Percentiles rank a stretch among this genome's conserved stretches.
Evolutionary conservation across 2,113 vertebrate genomes (phyloP).

Genomic region (Corythornis vintsioides): DNA sequence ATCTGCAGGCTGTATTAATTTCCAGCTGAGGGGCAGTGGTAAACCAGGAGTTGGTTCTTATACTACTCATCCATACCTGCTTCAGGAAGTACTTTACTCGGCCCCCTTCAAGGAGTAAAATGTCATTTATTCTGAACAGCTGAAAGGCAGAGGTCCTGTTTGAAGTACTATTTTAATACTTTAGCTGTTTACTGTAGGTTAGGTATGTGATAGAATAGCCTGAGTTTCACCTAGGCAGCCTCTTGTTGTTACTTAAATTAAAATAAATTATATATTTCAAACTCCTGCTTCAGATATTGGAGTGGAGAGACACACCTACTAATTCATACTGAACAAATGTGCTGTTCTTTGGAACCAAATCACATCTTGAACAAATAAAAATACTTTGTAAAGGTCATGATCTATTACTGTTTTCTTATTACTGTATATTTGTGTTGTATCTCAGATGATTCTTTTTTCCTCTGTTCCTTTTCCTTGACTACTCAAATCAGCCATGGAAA

Average conservation of each 20-base stretch:
- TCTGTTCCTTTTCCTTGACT: neutral
- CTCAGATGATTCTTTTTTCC: neutral
- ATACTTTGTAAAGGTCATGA: neutral
- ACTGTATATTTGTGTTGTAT: neutral
- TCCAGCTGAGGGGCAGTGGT: neutral
- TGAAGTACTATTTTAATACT: neutral
- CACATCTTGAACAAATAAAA: neutral
- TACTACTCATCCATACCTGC: neutral
- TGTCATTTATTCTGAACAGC: neutral
- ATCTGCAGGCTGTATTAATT: neutral
- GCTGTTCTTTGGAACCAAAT: neutral
- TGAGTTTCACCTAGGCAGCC: neutral
- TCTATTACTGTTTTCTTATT: neutral
- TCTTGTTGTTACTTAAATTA: neutral
- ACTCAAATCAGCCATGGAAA: neutral
- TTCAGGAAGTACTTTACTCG: neutral
- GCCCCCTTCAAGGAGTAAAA: neutral
- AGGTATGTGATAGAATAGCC: neutral
- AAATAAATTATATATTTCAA: neutral
- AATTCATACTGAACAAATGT: neutral
- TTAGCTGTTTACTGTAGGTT: neutral
- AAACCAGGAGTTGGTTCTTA: neutral
- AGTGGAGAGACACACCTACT: neutral
- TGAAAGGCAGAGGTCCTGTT: neutral
- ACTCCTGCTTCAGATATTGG: neutral